Evolutionary conservation across 2,888 invertebrate species (phyloP).

Genomic region (Sinhomidia bicolor): DNA sequence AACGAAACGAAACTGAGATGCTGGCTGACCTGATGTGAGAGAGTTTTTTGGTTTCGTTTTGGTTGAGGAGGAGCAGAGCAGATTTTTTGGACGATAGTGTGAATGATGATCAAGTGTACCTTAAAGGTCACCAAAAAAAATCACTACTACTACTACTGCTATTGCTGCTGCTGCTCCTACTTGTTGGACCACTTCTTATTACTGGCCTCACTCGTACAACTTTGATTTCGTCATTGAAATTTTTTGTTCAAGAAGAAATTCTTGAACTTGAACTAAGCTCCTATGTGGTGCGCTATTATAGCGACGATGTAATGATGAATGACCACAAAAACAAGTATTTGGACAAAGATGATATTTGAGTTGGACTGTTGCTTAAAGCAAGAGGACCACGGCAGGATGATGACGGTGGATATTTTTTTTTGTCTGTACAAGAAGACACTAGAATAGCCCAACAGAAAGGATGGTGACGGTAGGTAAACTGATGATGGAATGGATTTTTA

Average conservation of each 20-base stretch:
- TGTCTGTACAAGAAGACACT: neutral
- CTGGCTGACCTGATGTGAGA: neutral
- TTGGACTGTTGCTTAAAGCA: slow-evolving; percentile 9
- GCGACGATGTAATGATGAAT: slow-evolving; percentile 54
- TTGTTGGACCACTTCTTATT: slow-evolving; percentile 5
- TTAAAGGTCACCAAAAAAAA: slow-evolving; percentile 25
- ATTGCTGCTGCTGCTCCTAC: too few relatives aligned
- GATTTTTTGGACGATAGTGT: neutral
- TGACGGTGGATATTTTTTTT: slow-evolving; percentile 32
- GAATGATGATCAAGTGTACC: neutral
- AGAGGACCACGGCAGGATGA: slow-evolving; percentile 7
- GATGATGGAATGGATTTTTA: slow-evolving; percentile 42
- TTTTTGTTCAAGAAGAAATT: neutral
- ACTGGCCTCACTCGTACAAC: slow-evolving; percentile 7
- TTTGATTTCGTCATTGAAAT: slow-evolving; percentile 28
- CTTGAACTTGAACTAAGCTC: neutral
- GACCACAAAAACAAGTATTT: slow-evolving; percentile 53
- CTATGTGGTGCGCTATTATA: neutral
- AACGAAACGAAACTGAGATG: neutral
- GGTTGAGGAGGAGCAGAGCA: slow-evolving; percentile 31
- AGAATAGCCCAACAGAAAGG: neutral
- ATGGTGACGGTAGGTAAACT: neutral
- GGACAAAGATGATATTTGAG: neutral
- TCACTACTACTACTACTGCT: too few relatives aligned
- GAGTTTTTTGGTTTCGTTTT: neutral